Base-by-base conservation (phyloP, 2,113 vertebrate genomes). In the Rhabdornis inornatus region DNA sequence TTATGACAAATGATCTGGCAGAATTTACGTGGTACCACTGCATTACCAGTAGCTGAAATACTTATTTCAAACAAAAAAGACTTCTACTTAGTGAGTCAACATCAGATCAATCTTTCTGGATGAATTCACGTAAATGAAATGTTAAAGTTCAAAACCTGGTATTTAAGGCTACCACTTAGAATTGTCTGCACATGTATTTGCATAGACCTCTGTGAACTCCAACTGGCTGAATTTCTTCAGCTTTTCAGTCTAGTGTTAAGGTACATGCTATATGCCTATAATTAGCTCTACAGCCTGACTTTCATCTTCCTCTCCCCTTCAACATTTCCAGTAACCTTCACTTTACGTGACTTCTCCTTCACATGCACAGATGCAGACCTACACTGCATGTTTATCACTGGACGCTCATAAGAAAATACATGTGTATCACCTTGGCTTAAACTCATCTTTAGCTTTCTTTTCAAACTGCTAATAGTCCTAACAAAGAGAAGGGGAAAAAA, bases 401-500 rank as follows among this genome's bases (percentile, higher is more conserved):
- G 39, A 28, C 1, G 3, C 13, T 37, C 16, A 6, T 27, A 68
- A 21, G 13, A 31, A 68, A 75, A 55, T 31, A 22, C 11, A 64
- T 0, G 11, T 15, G 1, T 39, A 21, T 35, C 52, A 49, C n/a
- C 20, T 10, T 44, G 33, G 2, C 63, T 77, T 3, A 25, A 24
- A 33, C 21, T 31, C 61, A 27, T 2, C 11, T 71, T 68, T 50
- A 57, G 35, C 28, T 68, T 35, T 57, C 13, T 44, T 69, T 69
- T 52, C 12, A 49, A 78, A 35, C 30, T 53, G 19, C 28, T 74
- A 47, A 18, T 16, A 52, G 30, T 33, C 57, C 3, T 35, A 55
- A 24, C 19, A 76, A 40, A 39, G 21, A 3, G 1, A 15, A 15
- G 14, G 15, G 6, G 0, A 10, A 9, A 8, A 13, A 2, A 7